phyloP scores from a whole-genome alignment of 2,888 invertebrate species.

The Campoplex capitator region DNA sequence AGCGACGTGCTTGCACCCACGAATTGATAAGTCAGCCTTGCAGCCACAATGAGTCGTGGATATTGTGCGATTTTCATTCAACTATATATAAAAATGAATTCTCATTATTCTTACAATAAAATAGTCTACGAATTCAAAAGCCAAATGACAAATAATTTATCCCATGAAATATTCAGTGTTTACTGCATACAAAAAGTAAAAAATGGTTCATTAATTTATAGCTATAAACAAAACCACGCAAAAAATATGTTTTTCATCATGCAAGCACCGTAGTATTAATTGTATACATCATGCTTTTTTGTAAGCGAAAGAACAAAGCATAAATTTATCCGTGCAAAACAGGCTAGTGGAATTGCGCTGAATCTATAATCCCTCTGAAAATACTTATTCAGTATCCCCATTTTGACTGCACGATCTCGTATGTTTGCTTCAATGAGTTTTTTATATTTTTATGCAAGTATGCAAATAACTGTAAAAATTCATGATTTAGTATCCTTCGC shows the following conservation, averaged over 20 bases:
- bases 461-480: not conserved
- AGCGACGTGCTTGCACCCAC: constrained; percentile 58
- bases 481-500: not conserved
- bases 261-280: not conserved
- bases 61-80: constrained; percentile 1
- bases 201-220: constrained; percentile 20
- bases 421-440: not conserved
- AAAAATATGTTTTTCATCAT: constrained; percentile 9
- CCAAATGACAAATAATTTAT: too few relatives aligned
- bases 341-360: constrained; percentile 2
- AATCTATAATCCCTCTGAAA: not conserved
- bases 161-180: too few relatives aligned
- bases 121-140: not conserved
- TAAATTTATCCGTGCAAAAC: constrained; percentile 28
- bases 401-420: not conserved
- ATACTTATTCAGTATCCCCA: not conserved
- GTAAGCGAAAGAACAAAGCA: not conserved
- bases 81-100: constrained; percentile 1
- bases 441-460: too few relatives aligned
- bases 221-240: constrained; percentile 11
- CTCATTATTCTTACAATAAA: constrained; percentile 8
- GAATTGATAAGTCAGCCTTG: constrained; percentile 11
- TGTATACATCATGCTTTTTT: not conserved
- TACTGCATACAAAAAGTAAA: constrained; percentile 1
- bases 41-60: constrained; percentile 3